Percentiles rank a stretch among this genome's conserved stretches.
These are phyloP conservation scores for zebrafish (Danio rerio) DNA, from an alignment of 2,113 vertebrate genomes.

Conservation along the genomic window GRCz12tu NC_133193.1:21259001-21259500, in stretches of 20 bases:
- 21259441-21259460: too few relatives aligned
- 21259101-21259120: slow-evolving; percentile 57
- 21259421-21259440: background rate
- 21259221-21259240: slow-evolving; percentile 50
- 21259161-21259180: slow-evolving; percentile 80
- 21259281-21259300: slow-evolving; percentile 38
- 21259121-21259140: slow-evolving; percentile 70
- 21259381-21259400: slow-evolving; percentile 29
- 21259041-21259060: slow-evolving; percentile 61
- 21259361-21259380: background rate
- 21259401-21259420: slow-evolving; percentile 9
- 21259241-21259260: slow-evolving; percentile 41
- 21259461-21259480: too few relatives aligned
- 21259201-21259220: slow-evolving; percentile 42
- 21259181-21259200: slow-evolving; percentile 47
- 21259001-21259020: slow-evolving; percentile 84
- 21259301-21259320: background rate
- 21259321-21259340: slow-evolving; percentile 25
- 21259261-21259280: slow-evolving; percentile 10
- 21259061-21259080: slow-evolving; percentile 58
- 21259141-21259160: slow-evolving; percentile 72
- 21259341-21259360: slow-evolving; percentile 14
- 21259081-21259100: slow-evolving; percentile 63
- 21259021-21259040: slow-evolving; percentile 80
- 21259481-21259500: too few relatives aligned